These are phyloP conservation scores for Oreohelix idahoensis DNA, from an alignment of 1,140 invertebrate species.

Conservation along the genomic window DNA sequence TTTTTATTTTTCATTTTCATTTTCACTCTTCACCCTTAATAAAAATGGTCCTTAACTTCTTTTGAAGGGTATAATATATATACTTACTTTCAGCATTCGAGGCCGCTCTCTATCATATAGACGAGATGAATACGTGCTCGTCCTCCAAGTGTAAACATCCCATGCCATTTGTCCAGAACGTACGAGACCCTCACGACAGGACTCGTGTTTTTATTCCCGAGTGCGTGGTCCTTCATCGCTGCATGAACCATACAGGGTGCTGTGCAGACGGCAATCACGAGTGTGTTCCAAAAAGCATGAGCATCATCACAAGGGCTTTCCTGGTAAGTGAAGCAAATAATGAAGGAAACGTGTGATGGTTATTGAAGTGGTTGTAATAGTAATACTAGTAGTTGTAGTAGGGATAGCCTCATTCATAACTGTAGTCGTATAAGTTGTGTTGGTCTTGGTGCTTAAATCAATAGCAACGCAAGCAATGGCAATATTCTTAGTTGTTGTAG, in stretches of 20 bases:
- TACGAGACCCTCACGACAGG: background rate
- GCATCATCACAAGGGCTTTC: background rate
- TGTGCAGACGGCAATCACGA: background rate
- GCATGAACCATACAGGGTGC: constrained; percentile 14
- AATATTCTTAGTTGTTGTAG: no score
- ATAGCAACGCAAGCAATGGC: no score
- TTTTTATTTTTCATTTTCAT: no score
- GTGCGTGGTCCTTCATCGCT: constrained; percentile 9
- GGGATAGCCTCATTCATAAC: no score
- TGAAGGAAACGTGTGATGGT: background rate
- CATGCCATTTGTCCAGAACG: background rate
- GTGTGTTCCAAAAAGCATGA: constrained; percentile 6
- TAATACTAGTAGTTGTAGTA: no score
- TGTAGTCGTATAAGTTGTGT: no score
- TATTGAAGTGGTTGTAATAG: no score
- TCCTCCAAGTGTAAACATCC: background rate
- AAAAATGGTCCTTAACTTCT: no score
- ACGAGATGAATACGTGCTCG: background rate
- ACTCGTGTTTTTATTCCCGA: background rate
- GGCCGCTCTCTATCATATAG: constrained; percentile 18
- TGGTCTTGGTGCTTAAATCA: no score
- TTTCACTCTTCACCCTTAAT: no score
- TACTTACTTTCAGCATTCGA: background rate
- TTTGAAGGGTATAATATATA: no score
- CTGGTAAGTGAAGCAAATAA: background rate